Evolutionary conservation across 1,140 invertebrate species (phyloP).

Genomic region (Brachionus sp.): DNA sequence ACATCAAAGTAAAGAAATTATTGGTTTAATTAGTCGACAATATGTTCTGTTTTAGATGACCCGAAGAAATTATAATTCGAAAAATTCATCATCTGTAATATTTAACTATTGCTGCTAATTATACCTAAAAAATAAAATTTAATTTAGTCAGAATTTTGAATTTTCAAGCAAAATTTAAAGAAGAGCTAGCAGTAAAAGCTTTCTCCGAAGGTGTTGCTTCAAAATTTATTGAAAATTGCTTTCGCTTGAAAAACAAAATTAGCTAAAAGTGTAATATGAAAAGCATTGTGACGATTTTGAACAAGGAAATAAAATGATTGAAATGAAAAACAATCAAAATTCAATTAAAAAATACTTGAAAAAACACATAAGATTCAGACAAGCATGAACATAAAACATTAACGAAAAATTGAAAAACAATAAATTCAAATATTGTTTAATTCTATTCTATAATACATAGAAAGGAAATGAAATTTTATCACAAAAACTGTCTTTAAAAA

Average conservation of each 20-base stretch:
- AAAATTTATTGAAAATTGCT: not conserved
- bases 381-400: not conserved
- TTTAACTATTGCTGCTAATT: no score
- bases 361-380: not conserved
- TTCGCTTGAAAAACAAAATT: not conserved
- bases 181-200: not conserved
- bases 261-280: not conserved
- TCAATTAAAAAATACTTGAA: not conserved
- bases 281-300: not conserved
- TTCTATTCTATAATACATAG: not conserved
- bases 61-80: no score
- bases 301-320: not conserved
- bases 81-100: no score
- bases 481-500: not conserved
- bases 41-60: no score
- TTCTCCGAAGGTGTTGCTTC: not conserved
- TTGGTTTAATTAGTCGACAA: no score
- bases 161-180: not conserved
- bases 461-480: not conserved
- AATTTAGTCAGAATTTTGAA: no score
- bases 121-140: no score
- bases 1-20: no score
- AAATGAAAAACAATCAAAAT: constrained; percentile 5
- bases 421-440: not conserved
- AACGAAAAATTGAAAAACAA: not conserved